These are phyloP conservation scores for Synanthedon tipuliformis DNA, from an alignment of 2,888 invertebrate species.

Conservation along the genomic window DNA sequence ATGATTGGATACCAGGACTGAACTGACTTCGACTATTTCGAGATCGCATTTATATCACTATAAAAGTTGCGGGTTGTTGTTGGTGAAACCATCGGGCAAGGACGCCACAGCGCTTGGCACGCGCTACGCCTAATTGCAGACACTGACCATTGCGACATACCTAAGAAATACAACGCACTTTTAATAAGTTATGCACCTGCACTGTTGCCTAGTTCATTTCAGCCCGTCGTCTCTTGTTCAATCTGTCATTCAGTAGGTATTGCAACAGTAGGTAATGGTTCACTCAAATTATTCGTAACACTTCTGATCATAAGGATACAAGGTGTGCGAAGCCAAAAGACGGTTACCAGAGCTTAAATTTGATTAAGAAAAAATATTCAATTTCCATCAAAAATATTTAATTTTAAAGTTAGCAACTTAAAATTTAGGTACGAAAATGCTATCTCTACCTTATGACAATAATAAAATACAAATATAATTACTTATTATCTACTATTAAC, in stretches of 20 bases:
- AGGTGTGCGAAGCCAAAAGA: no score
- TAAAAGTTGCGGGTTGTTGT: conserved; percentile 49
- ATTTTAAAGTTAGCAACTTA: no score
- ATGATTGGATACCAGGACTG: conserved; percentile 44
- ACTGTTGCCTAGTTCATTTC: neutral
- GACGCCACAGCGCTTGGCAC: conserved; percentile 41
- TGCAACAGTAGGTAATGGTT: no score
- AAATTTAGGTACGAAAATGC: no score
- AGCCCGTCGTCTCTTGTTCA: neutral
- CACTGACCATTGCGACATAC: conserved; percentile 40
- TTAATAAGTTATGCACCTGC: neutral
- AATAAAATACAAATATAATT: no score
- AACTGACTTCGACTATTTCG: conserved; percentile 41
- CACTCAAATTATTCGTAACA: no score
- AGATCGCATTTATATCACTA: conserved; percentile 56
- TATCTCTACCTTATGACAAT: no score
- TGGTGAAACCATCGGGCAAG: conserved; percentile 64
- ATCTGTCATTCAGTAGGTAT: neutral
- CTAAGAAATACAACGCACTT: conserved; percentile 18
- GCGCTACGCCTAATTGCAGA: conserved; percentile 49
- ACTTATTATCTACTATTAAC: no score
- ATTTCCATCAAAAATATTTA: no score
- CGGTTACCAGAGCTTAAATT: no score
- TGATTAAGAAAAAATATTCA: no score
- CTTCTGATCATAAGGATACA: no score